Conservation (phyloP, 2,113 vertebrate species). For the Neotoma lepida region DNA sequence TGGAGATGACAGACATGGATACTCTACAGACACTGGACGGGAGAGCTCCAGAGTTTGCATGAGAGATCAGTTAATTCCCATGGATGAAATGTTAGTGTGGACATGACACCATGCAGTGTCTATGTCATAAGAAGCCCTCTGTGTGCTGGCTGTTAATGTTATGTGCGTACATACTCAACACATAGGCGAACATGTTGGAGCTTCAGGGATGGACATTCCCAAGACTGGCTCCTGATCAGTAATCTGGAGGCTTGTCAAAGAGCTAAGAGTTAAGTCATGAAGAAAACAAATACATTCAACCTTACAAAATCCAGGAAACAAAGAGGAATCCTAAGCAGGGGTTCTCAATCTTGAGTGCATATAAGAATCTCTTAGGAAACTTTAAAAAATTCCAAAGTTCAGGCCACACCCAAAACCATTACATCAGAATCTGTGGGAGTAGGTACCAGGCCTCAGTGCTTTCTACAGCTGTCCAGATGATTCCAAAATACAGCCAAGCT, state of each 20-base stretch:
- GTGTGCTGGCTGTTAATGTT: neutral
- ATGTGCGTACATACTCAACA: neutral
- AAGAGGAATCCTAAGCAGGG: neutral
- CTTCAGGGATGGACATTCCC: neutral
- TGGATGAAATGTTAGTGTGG: neutral
- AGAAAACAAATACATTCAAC: slow-evolving; percentile 12
- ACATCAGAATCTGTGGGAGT: neutral
- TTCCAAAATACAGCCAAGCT: neutral
- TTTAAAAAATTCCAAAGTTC: slow-evolving; percentile 4
- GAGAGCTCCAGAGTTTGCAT: accelerated
- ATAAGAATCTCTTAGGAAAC: slow-evolving; percentile 8
- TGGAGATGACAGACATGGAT: neutral
- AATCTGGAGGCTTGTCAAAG: neutral
- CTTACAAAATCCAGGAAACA: slow-evolving; percentile 5
- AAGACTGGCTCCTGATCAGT: neutral
- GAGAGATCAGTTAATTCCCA: neutral
- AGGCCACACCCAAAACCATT: slow-evolving; percentile 16
- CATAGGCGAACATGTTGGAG: neutral
- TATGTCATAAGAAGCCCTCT: neutral
- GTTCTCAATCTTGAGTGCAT: neutral
- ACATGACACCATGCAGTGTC: accelerated
- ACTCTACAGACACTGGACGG: neutral
- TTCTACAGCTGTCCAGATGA: neutral
- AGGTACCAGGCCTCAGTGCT: neutral
- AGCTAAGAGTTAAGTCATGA: neutral